Conservation (phyloP, 2,888 invertebrate species). For the Leptopterna dolabrata region DNA sequence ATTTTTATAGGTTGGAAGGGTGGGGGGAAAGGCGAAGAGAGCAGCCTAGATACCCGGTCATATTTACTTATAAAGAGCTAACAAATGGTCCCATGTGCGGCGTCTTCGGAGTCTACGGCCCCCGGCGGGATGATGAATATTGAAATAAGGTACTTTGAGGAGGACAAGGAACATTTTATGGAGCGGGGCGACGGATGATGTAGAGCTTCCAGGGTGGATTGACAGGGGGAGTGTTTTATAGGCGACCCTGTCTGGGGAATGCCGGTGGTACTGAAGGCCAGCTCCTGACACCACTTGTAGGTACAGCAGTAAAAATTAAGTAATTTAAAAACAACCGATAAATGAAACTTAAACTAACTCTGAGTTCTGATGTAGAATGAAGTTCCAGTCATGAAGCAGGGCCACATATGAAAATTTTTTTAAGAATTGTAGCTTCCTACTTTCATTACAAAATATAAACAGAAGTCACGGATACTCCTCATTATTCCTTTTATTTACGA, state of each 20-base stretch:
- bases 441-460: no score
- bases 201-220: conserved; percentile 22
- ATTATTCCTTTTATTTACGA: no score
- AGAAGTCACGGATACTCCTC: no score
- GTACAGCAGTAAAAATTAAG: no score
- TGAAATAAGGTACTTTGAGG: conserved; percentile 53
- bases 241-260: background rate
- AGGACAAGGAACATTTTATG: conserved; percentile 51
- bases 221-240: conserved; percentile 50
- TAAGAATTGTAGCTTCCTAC: no score
- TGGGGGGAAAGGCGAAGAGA: conserved; percentile 14
- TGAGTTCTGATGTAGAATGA: no score
- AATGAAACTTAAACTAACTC: no score
- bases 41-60: conserved; percentile 31
- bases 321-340: no score
- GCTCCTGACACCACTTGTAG: no score
- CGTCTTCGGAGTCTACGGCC: conserved; percentile 39
- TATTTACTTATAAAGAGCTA: conserved; percentile 53
- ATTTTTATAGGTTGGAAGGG: conserved; percentile 15
- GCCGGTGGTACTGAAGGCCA: background rate
- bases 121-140: conserved; percentile 52
- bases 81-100: conserved; percentile 53
- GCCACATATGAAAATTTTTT: no score
- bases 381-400: no score
- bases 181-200: conserved; percentile 28